Conservation (phyloP, 2,888 invertebrate species). For the Diabrotica balteata region DNA sequence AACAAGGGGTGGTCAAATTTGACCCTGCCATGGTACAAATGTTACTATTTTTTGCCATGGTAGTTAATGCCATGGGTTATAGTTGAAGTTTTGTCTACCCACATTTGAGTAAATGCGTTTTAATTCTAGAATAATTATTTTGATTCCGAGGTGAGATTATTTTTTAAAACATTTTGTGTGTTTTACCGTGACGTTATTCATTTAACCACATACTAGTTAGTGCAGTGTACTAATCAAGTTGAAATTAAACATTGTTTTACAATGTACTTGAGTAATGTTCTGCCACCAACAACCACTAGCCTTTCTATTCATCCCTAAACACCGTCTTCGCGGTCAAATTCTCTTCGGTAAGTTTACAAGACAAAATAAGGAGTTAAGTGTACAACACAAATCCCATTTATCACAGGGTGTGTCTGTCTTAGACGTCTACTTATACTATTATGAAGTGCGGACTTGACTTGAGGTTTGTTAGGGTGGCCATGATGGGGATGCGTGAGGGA, state of each 20-base stretch:
- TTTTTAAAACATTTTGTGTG: no score
- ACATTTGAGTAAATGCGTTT: no score
- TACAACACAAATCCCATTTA: constrained; percentile 48
- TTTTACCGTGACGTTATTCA: no score
- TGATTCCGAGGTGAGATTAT: no score
- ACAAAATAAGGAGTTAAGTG: constrained; percentile 37
- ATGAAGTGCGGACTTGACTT: constrained; percentile 49
- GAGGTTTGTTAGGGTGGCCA: constrained; percentile 38
- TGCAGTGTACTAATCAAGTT: no score
- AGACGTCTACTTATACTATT: constrained; percentile 53
- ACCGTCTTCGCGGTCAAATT: constrained; percentile 31
- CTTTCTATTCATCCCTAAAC: constrained; percentile 21
- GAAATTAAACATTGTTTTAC: neutral
- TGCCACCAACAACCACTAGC: constrained; percentile 12
- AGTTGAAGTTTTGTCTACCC: no score
- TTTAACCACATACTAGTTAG: no score
- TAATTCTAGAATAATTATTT: no score
- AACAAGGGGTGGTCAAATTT: no score
- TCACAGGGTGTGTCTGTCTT: constrained; percentile 49
- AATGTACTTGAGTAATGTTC: constrained; percentile 17
- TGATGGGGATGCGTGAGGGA: constrained; percentile 26
- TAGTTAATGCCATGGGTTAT: no score
- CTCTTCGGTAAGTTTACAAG: constrained; percentile 37
- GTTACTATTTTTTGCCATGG: no score
- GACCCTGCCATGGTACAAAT: no score